These are phyloP conservation scores for Alcis repandata DNA, from an alignment of 2,888 invertebrate species.

Conservation along the genomic window DNA sequence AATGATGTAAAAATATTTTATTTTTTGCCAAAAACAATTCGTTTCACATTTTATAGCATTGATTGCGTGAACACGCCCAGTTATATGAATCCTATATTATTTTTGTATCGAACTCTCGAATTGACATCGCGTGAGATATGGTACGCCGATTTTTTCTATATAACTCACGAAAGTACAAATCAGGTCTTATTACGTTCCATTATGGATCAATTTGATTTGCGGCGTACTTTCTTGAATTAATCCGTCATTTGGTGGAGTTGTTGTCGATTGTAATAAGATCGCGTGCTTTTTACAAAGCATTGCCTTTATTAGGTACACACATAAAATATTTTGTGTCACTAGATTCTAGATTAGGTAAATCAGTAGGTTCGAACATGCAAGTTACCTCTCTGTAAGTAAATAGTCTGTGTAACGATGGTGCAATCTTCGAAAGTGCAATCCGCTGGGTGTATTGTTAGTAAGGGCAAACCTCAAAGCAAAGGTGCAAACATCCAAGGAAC, in stretches of 20 bases:
- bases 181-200: conserved; percentile 35
- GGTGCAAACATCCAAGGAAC: too few species aligned
- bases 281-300: conserved; percentile 51
- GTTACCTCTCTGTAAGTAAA: too few species aligned
- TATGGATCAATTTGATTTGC: conserved; percentile 41
- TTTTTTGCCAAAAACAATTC: conserved; percentile 42
- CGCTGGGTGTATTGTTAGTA: too few species aligned
- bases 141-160: conserved; percentile 55
- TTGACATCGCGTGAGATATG: conserved; percentile 68
- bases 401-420: too few species aligned
- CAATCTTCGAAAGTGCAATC: too few species aligned
- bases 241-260: conserved; percentile 40
- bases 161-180: conserved; percentile 26
- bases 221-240: conserved; percentile 23
- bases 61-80: conserved; percentile 70
- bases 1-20: conserved; percentile 31
- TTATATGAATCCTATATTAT: conserved; percentile 53
- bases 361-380: neutral
- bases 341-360: conserved; percentile 13
- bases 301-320: conserved; percentile 49
- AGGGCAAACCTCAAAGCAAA: too few species aligned
- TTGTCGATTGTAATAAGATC: conserved; percentile 57
- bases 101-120: conserved; percentile 58
- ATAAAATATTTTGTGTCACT: conserved; percentile 47
- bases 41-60: conserved; percentile 54